Evolutionary conservation across 2,888 invertebrate genomes (phyloP), one percentile per base, ranked within the genome.

Genomic region (Spodoptera picta): DNA sequence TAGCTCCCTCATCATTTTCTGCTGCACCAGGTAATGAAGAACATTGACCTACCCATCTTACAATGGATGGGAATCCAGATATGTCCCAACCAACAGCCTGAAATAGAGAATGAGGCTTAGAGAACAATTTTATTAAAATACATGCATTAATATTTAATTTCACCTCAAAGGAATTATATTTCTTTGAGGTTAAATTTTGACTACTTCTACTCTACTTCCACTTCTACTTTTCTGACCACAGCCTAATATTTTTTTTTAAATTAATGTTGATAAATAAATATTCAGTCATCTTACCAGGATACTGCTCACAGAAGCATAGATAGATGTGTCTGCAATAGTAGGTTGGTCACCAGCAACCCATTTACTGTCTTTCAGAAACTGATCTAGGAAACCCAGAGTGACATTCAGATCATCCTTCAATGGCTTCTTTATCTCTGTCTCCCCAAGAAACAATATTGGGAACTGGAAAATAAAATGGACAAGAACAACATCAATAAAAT

Each of bases 311-410:
- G 96, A 95, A 14, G 96, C 95, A 62, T 95, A 94, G 60, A 96
- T 92, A 6, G 95, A 93, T 74, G 95, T 95, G 82, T 97, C 97
- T 43, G 97, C 97, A 65, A 97, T 95, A 12, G 96, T 96, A 43
- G 95, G 86, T 52, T 94, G 87, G 49, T 96, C 92, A 6, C 96
- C 96, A 27, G 96, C 95, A 41, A 96, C 95, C 95, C 96, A 97
- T 71, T 95, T 92, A 51, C 92, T 94, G 19, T 91, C 95, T 61
- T 92, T 93, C 47, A 96, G 86, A 81, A 96, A 96, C 27, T 91
- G 89, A 59, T 96, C 95, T 46, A 96, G 83, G 77, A 96, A 95
- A 3, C 92, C 95, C n/a, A 96, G 89, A 4, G 95, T 95, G 69
- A 93, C 92, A 62, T 96, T 95, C 27, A 96, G 80, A 52, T 95